phyloP scores from a whole-genome alignment of 2,888 invertebrate genomes.

The Anticlea derivata region DNA sequence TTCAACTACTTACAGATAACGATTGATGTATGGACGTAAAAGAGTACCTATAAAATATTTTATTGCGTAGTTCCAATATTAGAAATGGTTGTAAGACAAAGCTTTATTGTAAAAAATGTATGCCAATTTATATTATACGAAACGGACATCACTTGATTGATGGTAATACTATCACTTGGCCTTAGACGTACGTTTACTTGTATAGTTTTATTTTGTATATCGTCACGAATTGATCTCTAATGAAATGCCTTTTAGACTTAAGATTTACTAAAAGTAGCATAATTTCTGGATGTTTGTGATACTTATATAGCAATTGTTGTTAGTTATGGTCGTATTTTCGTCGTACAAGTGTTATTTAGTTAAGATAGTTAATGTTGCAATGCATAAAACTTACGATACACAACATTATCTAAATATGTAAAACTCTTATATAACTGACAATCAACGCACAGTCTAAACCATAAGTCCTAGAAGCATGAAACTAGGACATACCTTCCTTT shows the following conservation, averaged over 20 bases:
- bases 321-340: constrained; percentile 23
- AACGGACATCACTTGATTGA: constrained; percentile 18
- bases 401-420: too few species aligned
- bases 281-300: constrained; percentile 65
- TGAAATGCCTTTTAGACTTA: constrained; percentile 68
- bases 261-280: constrained; percentile 52
- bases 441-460: too few species aligned
- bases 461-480: too few species aligned
- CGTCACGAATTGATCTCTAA: constrained; percentile 64
- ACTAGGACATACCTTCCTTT: too few species aligned
- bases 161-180: constrained; percentile 8
- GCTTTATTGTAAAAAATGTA: constrained; percentile 4
- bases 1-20: background rate
- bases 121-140: constrained; percentile 16
- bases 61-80: constrained; percentile 1
- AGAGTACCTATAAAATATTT: too few species aligned
- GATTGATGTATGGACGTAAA: too few species aligned
- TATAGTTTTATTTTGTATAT: constrained; percentile 26
- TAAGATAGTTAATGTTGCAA: constrained; percentile 25
- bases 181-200: constrained; percentile 22
- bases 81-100: background rate
- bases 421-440: too few species aligned
- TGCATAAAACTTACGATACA: constrained; percentile 15
- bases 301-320: constrained; percentile 42
- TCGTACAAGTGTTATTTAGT: constrained; percentile 36